Evolutionary conservation across 2,113 vertebrate genomes (phyloP).

Genomic region (Ameiurus melas): DNA sequence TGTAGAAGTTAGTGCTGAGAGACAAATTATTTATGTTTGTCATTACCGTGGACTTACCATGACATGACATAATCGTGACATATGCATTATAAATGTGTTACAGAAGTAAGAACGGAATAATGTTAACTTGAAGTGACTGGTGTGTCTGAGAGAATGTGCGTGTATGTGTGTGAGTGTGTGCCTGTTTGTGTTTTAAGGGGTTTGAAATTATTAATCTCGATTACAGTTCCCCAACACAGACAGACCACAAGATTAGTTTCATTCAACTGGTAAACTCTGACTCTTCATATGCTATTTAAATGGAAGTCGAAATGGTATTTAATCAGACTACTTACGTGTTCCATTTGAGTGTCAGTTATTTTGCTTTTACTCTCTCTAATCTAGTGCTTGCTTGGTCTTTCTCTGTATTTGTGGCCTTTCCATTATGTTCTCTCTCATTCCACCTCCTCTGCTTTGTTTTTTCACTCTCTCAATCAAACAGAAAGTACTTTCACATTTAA

Average conservation of each 20-base stretch:
- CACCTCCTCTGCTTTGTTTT: neutral
- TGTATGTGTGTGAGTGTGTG: neutral
- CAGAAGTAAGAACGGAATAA: too few species aligned
- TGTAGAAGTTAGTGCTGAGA: too few species aligned
- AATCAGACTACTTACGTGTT: too few species aligned
- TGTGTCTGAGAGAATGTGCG: neutral
- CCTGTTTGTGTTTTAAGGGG: neutral
- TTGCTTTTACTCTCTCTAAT: neutral
- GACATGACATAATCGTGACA: too few species aligned
- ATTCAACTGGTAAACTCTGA: neutral
- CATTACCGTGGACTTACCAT: too few species aligned
- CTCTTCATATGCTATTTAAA: too few species aligned
- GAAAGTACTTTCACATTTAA: neutral
- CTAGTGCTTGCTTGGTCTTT: neutral
- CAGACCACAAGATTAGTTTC: neutral
- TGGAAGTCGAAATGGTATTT: too few species aligned
- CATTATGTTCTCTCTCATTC: neutral
- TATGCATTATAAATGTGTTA: too few species aligned
- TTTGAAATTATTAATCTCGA: too few species aligned
- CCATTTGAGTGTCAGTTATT: neutral
- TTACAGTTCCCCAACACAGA: neutral
- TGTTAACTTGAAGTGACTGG: too few species aligned
- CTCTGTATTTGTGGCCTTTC: neutral
- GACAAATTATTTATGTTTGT: too few species aligned
- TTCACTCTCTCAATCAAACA: neutral